Evolutionary conservation across 1,140 invertebrate species (phyloP), one percentile per base, ranked within the genome.

Genomic region (Hesperophylax magnus): DNA sequence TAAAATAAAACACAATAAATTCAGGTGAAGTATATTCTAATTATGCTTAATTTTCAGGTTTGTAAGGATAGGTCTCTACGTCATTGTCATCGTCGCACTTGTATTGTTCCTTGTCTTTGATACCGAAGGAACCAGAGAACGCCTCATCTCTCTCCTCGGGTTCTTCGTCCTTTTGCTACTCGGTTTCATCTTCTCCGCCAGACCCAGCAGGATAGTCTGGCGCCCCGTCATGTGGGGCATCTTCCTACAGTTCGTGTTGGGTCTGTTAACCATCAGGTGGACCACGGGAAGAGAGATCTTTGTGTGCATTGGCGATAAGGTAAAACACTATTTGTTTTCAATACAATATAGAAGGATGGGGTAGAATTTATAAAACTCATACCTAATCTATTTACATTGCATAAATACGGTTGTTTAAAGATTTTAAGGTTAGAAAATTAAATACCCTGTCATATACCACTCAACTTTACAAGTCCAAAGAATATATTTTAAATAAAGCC

Each of bases 191-290:
- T 92, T 94, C 58, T 82, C 79, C 6, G 76, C 31, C 20, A 77
- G 15, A 52, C 83, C 77, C 11, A 47, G 61, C 63, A 86, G 87
- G n/a, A 81, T 90, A 4, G 87, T 86, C 22, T 98, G 96, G 97
- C 90, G 92, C 20, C 93, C 93, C 1, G 95, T 98, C 0, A 85
- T 95, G 17, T 94, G 93, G 86, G 98, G 97, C 0, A 65, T 78
- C 15, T 17, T 72, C 0, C 87, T 98, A 9, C 98, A 99, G 90
- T 97, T 98, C 85, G 63, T 93, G 1, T 93, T 99, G 79, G 98
- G 96, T 0, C 84, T 99, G 0, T 82, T 98, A 2, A 96, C 97
- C 75, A 94, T 99, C 67, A 92, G 96, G 83, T 98, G 96, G 94
- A 85, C 92, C 0, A 88, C 93, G 53, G 98, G 98, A 0, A 91